Percentiles rank a stretch among this genome's conserved stretches.
These are phyloP conservation scores for Lamellibrachia satsuma DNA, from an alignment of 2,888 invertebrate genomes.

Conservation along the genomic window DNA sequence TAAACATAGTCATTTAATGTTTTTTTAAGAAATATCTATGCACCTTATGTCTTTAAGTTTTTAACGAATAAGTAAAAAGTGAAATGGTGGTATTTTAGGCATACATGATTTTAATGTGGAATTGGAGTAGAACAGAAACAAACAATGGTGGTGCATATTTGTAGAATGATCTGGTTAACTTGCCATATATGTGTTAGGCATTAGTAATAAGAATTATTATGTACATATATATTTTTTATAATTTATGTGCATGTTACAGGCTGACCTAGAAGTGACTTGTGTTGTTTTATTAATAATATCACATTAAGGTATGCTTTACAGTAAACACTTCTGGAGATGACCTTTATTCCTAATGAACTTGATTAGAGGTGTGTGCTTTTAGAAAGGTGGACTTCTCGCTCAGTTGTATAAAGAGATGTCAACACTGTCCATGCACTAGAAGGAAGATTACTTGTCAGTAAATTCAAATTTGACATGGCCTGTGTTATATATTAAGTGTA, in stretches of 20 bases:
- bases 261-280: neutral
- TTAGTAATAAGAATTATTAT: neutral
- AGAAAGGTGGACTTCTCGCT: too few species aligned
- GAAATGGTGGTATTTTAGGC: neutral
- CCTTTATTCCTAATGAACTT: too few species aligned
- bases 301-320: neutral
- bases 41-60: neutral
- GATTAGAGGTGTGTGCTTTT: too few species aligned
- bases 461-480: neutral
- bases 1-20: neutral
- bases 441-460: neutral
- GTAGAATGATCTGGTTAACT: neutral
- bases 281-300: neutral
- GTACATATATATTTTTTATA: neutral
- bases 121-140: neutral
- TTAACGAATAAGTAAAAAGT: neutral
- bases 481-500: neutral
- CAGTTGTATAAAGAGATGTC: neutral
- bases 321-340: too few species aligned
- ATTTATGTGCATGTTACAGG: neutral
- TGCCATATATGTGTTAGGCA: neutral
- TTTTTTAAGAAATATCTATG: neutral
- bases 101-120: neutral
- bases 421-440: neutral
- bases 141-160: neutral